Conservation (phyloP, 2,113 vertebrate species). For the Albula goreensis region DNA sequence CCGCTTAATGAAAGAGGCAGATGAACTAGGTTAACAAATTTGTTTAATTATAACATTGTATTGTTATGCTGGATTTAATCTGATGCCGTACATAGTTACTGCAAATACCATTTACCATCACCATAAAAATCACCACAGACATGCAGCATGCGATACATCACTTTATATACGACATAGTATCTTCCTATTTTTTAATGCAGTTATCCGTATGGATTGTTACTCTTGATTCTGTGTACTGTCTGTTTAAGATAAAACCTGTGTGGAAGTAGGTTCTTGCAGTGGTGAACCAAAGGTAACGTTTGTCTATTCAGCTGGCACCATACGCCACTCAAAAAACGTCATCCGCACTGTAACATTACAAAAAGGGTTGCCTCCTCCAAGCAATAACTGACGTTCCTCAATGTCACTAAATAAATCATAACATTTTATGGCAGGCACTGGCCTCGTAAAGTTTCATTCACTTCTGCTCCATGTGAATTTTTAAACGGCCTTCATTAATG, state of each 20-base stretch:
- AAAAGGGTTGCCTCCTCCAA: neutral
- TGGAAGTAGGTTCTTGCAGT: neutral
- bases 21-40: neutral
- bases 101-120: neutral
- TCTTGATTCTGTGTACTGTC: neutral
- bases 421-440: constrained; percentile 16
- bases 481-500: constrained; percentile 24
- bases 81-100: neutral
- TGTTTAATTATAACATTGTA: neutral
- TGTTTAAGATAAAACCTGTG: neutral
- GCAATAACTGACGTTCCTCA: constrained; percentile 8
- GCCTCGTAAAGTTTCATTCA: constrained; percentile 17
- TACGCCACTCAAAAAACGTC: neutral
- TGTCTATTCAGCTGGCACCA: neutral
- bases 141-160: neutral
- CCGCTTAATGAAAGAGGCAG: neutral
- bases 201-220: neutral
- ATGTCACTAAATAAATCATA: constrained; percentile 17
- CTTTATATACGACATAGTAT: neutral
- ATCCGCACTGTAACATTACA: neutral
- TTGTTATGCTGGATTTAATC: neutral
- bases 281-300: neutral
- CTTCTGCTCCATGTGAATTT: constrained; percentile 7
- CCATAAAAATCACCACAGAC: neutral
- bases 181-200: neutral